Evolutionary conservation across 2,888 invertebrate genomes (phyloP).

Genomic region (Neocrepidodera transversa): DNA sequence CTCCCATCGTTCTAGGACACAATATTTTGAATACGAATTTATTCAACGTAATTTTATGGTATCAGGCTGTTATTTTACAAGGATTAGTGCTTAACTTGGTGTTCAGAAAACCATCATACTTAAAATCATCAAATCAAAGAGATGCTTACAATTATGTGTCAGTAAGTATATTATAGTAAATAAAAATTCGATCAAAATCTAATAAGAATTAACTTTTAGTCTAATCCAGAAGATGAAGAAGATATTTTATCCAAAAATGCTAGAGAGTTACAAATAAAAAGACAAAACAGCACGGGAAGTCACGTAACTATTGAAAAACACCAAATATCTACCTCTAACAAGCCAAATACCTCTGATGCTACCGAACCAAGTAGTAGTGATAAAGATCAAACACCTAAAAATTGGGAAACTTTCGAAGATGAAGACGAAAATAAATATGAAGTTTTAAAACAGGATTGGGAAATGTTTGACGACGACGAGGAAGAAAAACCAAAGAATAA

Average conservation of each 20-base stretch:
- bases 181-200: too few relatives aligned
- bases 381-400: slow-evolving; percentile 13
- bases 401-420: slow-evolving; percentile 52
- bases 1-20: slow-evolving; percentile 64
- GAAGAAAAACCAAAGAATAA: slow-evolving; percentile 14
- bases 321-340: slow-evolving; percentile 31
- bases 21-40: slow-evolving; percentile 60
- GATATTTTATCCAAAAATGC: slow-evolving; percentile 63
- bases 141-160: slow-evolving; percentile 50
- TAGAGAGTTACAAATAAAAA: slow-evolving; percentile 52
- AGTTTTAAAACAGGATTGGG: slow-evolving; percentile 45
- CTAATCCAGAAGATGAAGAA: slow-evolving; percentile 61
- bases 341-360: not conserved
- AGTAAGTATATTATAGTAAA: slow-evolving; percentile 43
- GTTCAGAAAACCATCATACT: slow-evolving; percentile 65
- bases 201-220: slow-evolving; percentile 39
- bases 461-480: slow-evolving; percentile 43
- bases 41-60: slow-evolving; percentile 63
- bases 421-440: slow-evolving; percentile 39
- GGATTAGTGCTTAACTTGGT: slow-evolving; percentile 64
- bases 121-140: slow-evolving; percentile 50
- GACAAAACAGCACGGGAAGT: slow-evolving; percentile 42
- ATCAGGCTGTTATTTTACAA: slow-evolving; percentile 67
- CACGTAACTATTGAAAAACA: slow-evolving; percentile 42
- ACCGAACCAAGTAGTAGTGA: slow-evolving; percentile 29